Conservation (phyloP, 2,888 invertebrate species). For the Conops quadrifasciatus region DNA sequence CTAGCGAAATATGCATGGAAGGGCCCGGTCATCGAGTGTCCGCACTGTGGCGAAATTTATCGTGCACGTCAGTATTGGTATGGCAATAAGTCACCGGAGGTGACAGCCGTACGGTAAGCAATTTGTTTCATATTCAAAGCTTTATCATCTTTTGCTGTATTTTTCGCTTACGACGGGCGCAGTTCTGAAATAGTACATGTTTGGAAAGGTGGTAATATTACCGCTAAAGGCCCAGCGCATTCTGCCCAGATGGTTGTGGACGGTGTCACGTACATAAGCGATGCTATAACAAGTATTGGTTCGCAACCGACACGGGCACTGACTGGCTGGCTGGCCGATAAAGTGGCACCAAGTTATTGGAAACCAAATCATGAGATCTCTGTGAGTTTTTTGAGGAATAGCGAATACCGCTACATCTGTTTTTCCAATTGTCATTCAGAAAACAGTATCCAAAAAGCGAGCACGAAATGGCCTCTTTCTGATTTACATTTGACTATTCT, state of each 20-base stretch:
- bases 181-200: conserved; percentile 74
- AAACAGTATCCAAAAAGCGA: too few species aligned
- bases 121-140: too few species aligned
- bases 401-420: background rate
- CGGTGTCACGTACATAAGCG: conserved; percentile 71
- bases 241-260: conserved; percentile 74
- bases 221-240: conserved; percentile 66
- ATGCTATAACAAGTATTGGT: conserved; percentile 72
- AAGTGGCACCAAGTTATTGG: conserved; percentile 81
- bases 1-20: conserved; percentile 80
- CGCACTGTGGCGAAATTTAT: conserved; percentile 69
- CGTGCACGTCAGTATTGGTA: conserved; percentile 83
- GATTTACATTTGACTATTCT: too few species aligned
- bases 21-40: conserved; percentile 80
- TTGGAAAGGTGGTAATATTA: conserved; percentile 71
- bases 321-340: conserved; percentile 77
- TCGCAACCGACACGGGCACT: conserved; percentile 76
- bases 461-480: too few species aligned
- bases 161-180: background rate
- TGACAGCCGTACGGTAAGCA: conserved; percentile 68
- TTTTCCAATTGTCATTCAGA: background rate
- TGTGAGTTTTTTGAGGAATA: conserved; percentile 63
- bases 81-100: conserved; percentile 79
- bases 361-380: conserved; percentile 78
- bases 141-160: too few species aligned